Evolutionary conservation across 2,888 invertebrate genomes (phyloP), one percentile per base, ranked within the genome.

Genomic region (Neuroscelio doddi): DNA sequence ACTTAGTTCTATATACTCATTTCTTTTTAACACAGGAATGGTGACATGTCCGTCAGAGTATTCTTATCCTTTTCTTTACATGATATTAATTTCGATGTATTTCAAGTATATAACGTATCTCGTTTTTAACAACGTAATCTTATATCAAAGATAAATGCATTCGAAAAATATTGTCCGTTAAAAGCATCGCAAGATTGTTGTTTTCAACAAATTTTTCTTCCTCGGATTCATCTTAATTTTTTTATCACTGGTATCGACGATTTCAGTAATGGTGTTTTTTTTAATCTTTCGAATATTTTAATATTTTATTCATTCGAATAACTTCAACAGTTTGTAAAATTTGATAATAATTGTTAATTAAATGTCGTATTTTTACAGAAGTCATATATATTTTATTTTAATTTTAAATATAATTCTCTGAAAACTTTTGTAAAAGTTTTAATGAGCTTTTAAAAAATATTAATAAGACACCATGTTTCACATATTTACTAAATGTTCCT

Each of bases 11-110:
- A 76, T 68, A 51, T 63, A 58, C 42, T 69, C 68, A 62, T 61
- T 62, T 67, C 61, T 64, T 57, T 70, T 76, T 75, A 77, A 76
- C 74, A 78, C 77, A 79, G 74, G 73, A 64, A 71, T 56, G 61
- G 69, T 73, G 68, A n/a, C n/a, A n/a, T n/a, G 64, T 67, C 52
- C 47, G 51, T 50, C 27, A 29, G 59, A 67, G 46, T 68, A 71
- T 64, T 68, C 62, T 63, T 50, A 64, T 27, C 58, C 50, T 52
- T 44, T 56, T 34, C 44, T 27, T 44, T 12, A 42, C 14, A 10
- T 26, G 14, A 29, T 26, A 44, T 47, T 49, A 42, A 61, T 65
- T 61, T 64, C 55, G 50, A 42, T 24, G 10, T 44, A 14, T 14
- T 38, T 9, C 38, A 2, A 1, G 9, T 16, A 8, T 21, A 38